Base-by-base conservation (phyloP, 2,113 vertebrate species). In the Entomyzon cyanotis region DNA sequence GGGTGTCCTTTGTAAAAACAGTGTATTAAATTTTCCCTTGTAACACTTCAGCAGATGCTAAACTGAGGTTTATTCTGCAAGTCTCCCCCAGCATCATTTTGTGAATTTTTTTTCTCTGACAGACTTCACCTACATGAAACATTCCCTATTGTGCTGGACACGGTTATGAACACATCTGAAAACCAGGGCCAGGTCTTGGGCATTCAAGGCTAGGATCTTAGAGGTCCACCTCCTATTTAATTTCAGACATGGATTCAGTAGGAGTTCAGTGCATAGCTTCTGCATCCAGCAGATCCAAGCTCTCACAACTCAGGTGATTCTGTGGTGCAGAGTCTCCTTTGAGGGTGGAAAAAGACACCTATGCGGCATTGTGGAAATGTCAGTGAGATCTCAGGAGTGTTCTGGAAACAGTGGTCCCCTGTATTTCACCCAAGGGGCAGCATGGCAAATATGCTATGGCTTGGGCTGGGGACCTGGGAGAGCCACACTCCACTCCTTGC, bases 311-410 rank as follows among this genome's bases (percentile, higher is more conserved):
- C 50, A 12, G 14, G 39, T 69, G 50, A 74, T 9, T 41, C 35
- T 23, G 33, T 35, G 50, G 59, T 33, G 23, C 64, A 73, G 41
- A 73, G 41, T 46, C 64, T 73, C 37, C 25, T 53, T 12, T 86
- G 15, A 41, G 31, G 24, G 31, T 53, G 17, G 37, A 49, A 76
- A 39, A 1, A 2, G 63, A 49, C 37, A 28, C 7, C 27, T 20
- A 6, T 0, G 0, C 0, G 41, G 22, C 37, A 52, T 47, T 0
- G 0, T 3, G 4, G 39, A 30, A 56, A n/a, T 3, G 15, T 20
- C 55, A 37, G 20, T 16, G 28, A 1, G 1, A 6, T 13, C 41
- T 71, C 65, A 47, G 70, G 55, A 35, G 14, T 1, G 7, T 1
- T 60, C 52, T 41, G n/a, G 33, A 62, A 94, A 82, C 25, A 0